phyloP scores from a whole-genome alignment of 1,140 invertebrate species.

The Bombus ignitus region DNA sequence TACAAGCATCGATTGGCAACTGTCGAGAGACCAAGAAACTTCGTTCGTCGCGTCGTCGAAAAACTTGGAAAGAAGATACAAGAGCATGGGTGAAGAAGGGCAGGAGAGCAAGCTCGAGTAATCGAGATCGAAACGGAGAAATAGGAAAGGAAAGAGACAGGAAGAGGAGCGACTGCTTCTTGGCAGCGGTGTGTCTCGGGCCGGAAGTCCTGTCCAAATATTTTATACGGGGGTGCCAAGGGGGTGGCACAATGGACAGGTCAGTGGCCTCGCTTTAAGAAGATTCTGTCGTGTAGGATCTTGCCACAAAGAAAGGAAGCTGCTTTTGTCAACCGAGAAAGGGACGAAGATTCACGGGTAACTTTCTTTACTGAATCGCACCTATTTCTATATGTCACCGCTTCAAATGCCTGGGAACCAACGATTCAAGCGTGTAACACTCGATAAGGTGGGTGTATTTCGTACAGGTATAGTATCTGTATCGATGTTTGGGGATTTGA shows the following conservation, averaged over 20 bases:
- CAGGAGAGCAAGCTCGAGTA: not conserved
- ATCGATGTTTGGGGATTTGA: not conserved
- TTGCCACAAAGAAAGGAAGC: not conserved
- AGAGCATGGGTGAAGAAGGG: not conserved
- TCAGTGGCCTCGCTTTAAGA: conserved; percentile 44
- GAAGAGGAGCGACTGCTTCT: not conserved
- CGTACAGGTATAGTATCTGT: not conserved
- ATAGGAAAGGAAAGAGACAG: not conserved
- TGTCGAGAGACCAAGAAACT: not conserved
- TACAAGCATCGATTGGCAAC: not conserved
- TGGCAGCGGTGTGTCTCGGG: conserved; percentile 17
- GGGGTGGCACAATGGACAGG: conserved; percentile 49
- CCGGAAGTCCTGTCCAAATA: conserved; percentile 60
- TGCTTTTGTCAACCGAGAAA: conserved; percentile 25
- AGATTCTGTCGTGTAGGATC: conserved; percentile 33
- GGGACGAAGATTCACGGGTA: not conserved
- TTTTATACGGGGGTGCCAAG: conserved; percentile 35
- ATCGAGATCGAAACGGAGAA: conserved; percentile 10
- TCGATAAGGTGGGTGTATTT: not conserved
- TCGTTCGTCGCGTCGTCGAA: not conserved
- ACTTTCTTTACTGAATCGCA: conserved; percentile 16
- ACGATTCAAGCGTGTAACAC: not conserved
- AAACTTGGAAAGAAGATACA: not conserved
- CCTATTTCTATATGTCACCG: not conserved
- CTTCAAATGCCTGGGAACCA: too few relatives aligned